Conservation (phyloP, 1,140 invertebrate genomes). For the Drosophila gunungcola region DNA sequence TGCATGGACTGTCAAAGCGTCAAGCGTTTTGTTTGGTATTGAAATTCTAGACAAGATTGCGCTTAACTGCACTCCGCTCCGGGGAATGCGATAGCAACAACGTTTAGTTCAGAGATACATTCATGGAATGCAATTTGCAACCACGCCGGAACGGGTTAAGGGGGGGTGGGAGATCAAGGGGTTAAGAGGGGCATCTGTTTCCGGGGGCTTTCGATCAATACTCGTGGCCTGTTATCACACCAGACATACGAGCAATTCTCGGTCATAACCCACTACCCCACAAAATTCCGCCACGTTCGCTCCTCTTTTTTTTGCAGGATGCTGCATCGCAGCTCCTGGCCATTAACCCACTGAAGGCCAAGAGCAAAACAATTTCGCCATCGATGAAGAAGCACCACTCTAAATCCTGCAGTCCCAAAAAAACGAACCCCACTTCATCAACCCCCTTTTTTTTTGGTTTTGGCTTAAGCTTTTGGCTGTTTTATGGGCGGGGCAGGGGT, state of each 20-base stretch:
- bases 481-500: conserved; percentile 32
- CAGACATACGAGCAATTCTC: conserved; percentile 36
- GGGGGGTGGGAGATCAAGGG: neutral
- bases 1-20: conserved; percentile 62
- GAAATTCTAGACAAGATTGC: conserved; percentile 77
- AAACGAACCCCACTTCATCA: conserved; percentile 24
- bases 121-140: conserved; percentile 37
- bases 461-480: conserved; percentile 29
- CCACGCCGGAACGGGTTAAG: neutral
- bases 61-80: conserved; percentile 52
- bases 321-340: conserved; percentile 13
- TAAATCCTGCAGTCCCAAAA: conserved; percentile 9
- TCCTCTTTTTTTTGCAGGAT: neutral
- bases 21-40: conserved; percentile 71
- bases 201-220: neutral
- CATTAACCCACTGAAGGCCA: conserved; percentile 53
- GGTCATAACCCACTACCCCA: conserved; percentile 32
- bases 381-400: conserved; percentile 39
- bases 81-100: conserved; percentile 26
- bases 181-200: neutral
- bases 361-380: conserved; percentile 55
- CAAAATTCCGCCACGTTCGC: conserved; percentile 7
- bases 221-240: conserved; percentile 24
- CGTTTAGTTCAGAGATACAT: conserved; percentile 28
- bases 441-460: neutral